Evolutionary conservation across 53 echinoderm and acorn worm genomes (phyloP), one percentile per base, ranked within the genome.

Genomic region (Antedon mediterranea): DNA sequence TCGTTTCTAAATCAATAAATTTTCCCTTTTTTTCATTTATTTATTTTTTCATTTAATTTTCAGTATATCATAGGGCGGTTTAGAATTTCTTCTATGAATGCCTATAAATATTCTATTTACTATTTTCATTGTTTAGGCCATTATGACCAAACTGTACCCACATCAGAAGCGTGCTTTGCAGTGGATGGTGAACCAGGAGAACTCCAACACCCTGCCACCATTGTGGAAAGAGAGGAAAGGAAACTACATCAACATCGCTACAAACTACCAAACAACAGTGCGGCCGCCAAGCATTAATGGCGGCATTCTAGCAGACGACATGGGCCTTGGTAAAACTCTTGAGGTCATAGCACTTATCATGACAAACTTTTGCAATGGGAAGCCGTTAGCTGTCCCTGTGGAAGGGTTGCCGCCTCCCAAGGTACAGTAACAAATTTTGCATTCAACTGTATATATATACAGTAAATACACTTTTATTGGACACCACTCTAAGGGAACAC

Each of bases 91-190:
- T n/a, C n/a, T n/a, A n/a, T n/a, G n/a, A n/a, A n/a, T n/a, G n/a
- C n/a, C n/a, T 4, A 37, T 6, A 37, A 6, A 28, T 14, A 72
- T 30, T 29, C 26, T 27, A 74, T 13, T 28, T n/a, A n/a, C n/a
- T n/a, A n/a, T 57, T 77, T 77, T 23, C 72, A 23, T 30, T 31
- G 20, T 33, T 3, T 34, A 94, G 94, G 91, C 89, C 29, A 89
- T 94, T 15, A 37, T 71, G 28, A 91, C 86, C 71, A 57, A 3
- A 26, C 74, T 94, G 28, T 94, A 94, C 79, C 86, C 89, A 27
- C 94, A 91, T 33, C 94, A 94, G 80, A 94, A 94, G 85, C 94
- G 91, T 77, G 94, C 89, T 9, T 82, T 94, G 13, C 81, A 89
- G 71, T 91, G 94, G 91, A 91, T 94, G 94, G 43, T 77, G 30